Evolutionary conservation across 1,140 invertebrate species (phyloP).

Genomic region (Lycorma delicatula): DNA sequence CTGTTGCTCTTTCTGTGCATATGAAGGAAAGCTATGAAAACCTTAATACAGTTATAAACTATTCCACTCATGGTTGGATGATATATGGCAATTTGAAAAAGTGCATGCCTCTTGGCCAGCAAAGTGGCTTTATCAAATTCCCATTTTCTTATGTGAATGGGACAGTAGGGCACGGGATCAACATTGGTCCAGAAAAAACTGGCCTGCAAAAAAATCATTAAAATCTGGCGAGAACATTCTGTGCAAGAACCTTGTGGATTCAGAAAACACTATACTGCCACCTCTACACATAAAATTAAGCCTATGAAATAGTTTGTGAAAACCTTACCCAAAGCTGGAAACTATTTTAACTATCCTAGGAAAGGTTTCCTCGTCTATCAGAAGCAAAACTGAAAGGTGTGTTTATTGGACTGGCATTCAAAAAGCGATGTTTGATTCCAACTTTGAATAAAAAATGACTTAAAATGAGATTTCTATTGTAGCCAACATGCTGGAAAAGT

Average conservation of each 20-base stretch:
- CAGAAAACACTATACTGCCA: constrained; percentile 13
- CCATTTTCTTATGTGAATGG: constrained; percentile 38
- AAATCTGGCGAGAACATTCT: constrained; percentile 33
- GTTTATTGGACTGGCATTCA: constrained; percentile 32
- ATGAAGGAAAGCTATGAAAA: constrained; percentile 33
- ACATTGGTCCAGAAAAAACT: constrained; percentile 34
- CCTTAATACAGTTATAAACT: constrained; percentile 30
- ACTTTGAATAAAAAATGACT: constrained; percentile 21
- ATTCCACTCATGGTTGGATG: constrained; percentile 30
- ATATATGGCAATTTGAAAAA: constrained; percentile 29
- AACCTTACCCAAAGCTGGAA: constrained; percentile 30
- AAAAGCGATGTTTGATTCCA: constrained; percentile 25
- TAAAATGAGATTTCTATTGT: constrained; percentile 23
- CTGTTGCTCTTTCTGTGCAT: constrained; percentile 30
- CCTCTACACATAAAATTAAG: constrained; percentile 37
- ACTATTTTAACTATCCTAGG: constrained; percentile 29
- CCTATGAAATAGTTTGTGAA: no score
- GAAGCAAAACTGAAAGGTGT: constrained; percentile 34
- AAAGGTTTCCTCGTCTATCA: constrained; percentile 31
- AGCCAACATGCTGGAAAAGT: constrained; percentile 25
- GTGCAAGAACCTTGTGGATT: constrained; percentile 29
- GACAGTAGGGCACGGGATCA: constrained; percentile 34
- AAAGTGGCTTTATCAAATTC: constrained; percentile 39
- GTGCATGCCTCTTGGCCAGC: constrained; percentile 34
- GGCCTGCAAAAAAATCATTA: constrained; percentile 30